Evolutionary conservation across 2,888 invertebrate genomes (phyloP), one percentile per base, ranked within the genome.

Genomic region (Marasmarcha lunaedactyla): DNA sequence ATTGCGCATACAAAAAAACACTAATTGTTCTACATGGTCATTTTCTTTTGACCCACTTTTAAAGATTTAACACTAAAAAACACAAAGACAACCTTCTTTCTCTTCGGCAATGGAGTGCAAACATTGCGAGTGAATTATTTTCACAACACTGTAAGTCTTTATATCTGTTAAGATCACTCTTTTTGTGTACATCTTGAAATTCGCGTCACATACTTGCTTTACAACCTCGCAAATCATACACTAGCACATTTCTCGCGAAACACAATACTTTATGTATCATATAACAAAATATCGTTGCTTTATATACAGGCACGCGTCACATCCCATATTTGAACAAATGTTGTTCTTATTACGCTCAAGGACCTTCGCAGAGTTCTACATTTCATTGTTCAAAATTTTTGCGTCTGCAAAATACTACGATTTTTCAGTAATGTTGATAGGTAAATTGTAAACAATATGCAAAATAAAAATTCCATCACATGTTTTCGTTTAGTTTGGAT

Each of bases 91-190:
- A 71, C 71, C 71, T 70, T 71, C 69, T 50, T 54, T 68, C 56
- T 77, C 76, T 57, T 78, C 78, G 46, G 62, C 57, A 41, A 77
- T 78, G 11, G 74, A 60, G 50, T 72, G 70, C 45, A 78, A 66
- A 51, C 60, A 73, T 40, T 71, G 63, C 4, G 71, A 71, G 54
- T 78, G 76, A 6, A 59, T 59, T 42, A 79, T 74, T 63, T 70
- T 69, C 41, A 78, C 59, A 51, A 79, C 57, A 55, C 73, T 76
- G 35, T 71, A 76, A 3, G 65, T 55, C 46, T 62, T 64, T 1
- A 63, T 65, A 46, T 76, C 61, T 36, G 67, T 47, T 45, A 78
- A 62, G 49, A 78, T 60, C 38, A 76, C 57, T 50, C 60, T 68
- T 46, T 59, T 58, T 38, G 54, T 66, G 52, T 63, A 78, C 78